These are phyloP conservation scores for Cynocephalus volans DNA, from an alignment of 2,113 vertebrate genomes.

Conservation along the genomic window DNA sequence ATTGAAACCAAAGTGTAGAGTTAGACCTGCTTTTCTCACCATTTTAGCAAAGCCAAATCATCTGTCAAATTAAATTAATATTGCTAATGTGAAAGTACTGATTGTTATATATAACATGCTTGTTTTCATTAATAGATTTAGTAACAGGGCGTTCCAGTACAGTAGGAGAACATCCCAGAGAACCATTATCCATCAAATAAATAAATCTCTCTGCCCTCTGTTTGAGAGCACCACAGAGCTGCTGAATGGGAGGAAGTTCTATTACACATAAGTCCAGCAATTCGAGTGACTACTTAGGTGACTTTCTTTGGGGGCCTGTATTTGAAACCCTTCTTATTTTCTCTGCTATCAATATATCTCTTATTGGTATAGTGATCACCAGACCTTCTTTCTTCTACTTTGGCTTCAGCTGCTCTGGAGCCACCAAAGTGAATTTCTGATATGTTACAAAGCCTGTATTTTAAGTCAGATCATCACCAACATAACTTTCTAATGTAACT, in stretches of 20 bases:
- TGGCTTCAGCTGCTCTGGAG: neutral
- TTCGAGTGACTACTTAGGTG: neutral
- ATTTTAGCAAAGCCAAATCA: conserved; percentile 24
- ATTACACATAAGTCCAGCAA: neutral
- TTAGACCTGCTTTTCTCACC: neutral
- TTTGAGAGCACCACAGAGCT: neutral
- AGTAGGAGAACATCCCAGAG: neutral
- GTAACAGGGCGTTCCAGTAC: neutral
- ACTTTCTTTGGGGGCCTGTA: neutral
- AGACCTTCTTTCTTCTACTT: neutral
- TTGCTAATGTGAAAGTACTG: neutral
- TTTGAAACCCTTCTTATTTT: neutral
- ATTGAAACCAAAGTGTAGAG: conserved; percentile 54
- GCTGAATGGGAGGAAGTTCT: neutral
- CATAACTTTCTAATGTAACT: neutral
- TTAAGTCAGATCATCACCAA: neutral
- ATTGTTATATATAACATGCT: neutral
- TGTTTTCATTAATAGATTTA: conserved; percentile 51
- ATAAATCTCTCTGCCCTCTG: neutral
- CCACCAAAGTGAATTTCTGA: neutral
- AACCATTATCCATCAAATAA: neutral
- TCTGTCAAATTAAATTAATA: conserved; percentile 50
- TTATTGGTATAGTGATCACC: neutral
- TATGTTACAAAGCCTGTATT: neutral
- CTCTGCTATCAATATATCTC: neutral